A percentile compares a stretch with the other conserved stretches of the same genome.
These are phyloP conservation scores for Myiotriccus ornatus DNA, from an alignment of 2,797 vertebrate genomes.

Conservation along the genomic window DNA sequence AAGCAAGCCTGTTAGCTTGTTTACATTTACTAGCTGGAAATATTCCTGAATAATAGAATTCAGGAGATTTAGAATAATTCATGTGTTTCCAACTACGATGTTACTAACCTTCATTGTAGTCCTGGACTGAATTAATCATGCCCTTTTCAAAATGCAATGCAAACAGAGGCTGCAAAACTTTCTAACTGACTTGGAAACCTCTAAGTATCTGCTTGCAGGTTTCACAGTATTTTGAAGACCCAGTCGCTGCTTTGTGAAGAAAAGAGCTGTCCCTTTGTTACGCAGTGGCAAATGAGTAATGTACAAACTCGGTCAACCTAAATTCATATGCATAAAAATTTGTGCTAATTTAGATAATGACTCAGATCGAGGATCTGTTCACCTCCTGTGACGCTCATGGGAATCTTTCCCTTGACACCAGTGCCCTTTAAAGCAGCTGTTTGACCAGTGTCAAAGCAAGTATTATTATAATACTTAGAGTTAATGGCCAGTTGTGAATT, in stretches of 20 bases:
- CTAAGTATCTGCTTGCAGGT: background rate
- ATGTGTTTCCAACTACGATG: background rate
- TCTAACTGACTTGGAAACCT: background rate
- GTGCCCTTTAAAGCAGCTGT: background rate
- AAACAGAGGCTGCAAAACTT: constrained; percentile 4
- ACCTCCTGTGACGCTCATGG: background rate
- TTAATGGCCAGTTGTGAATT: background rate
- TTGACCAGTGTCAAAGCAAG: background rate
- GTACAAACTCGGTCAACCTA: background rate
- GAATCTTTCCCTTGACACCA: background rate
- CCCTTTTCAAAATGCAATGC: constrained; percentile 5
- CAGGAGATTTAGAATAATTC: constrained; percentile 19
- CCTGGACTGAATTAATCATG: constrained; percentile 5
- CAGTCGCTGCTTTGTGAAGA: background rate
- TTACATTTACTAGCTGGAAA: background rate
- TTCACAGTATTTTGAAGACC: background rate
- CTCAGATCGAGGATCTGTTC: background rate
- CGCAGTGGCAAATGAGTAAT: background rate
- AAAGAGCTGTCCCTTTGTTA: background rate
- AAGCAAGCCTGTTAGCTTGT: background rate
- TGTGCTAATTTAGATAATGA: background rate
- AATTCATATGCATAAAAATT: background rate
- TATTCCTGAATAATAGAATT: constrained; percentile 10
- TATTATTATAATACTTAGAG: background rate
- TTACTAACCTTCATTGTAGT: background rate